A percentile compares a stretch with the other conserved stretches of the same genome.
phyloP scores from a whole-genome alignment of 1,140 invertebrate species.

The Diachasma alloeum region DNA sequence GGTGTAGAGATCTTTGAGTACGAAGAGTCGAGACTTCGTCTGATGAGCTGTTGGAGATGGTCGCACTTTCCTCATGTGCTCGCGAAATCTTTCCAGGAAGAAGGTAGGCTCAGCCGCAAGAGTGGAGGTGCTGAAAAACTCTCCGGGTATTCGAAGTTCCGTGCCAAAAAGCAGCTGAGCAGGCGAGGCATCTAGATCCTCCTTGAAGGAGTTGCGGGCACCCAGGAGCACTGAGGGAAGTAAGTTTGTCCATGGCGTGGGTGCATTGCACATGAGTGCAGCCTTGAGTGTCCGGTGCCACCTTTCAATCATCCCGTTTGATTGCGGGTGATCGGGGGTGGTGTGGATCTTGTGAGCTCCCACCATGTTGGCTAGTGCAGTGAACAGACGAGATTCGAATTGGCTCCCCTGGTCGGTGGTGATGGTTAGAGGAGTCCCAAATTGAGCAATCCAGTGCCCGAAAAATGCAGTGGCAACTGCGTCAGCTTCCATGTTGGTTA shows the following conservation, averaged over 20 bases:
- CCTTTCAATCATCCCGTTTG: too few relatives aligned
- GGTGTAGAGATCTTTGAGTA: slow-evolving; percentile 7
- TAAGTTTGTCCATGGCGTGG: slow-evolving; percentile 46
- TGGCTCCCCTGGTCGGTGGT: too few relatives aligned
- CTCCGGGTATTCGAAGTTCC: slow-evolving; percentile 43
- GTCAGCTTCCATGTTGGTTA: background rate
- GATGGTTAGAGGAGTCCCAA: too few relatives aligned
- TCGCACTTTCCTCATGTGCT: background rate
- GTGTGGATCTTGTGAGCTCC: too few relatives aligned
- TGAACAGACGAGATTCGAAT: too few relatives aligned
- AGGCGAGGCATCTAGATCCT: slow-evolving; percentile 48
- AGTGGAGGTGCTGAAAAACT: slow-evolving; percentile 38
- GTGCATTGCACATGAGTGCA: too few relatives aligned
- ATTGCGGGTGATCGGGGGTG: too few relatives aligned
- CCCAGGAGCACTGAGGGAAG: slow-evolving; percentile 59
- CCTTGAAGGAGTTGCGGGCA: slow-evolving; percentile 45
- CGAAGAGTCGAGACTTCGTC: slow-evolving; percentile 1
- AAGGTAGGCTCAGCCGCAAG: slow-evolving; percentile 18
- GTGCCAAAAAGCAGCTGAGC: slow-evolving; percentile 54
- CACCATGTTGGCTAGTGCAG: too few relatives aligned
- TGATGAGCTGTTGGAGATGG: slow-evolving; percentile 25
- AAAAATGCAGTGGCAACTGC: slow-evolving; percentile 26
- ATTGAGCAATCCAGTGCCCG: too few relatives aligned
- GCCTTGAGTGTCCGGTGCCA: too few relatives aligned
- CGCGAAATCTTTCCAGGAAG: slow-evolving; percentile 29